Conservation (phyloP, 2,113 vertebrate genomes). For the Prionailurus viverrinus region DNA sequence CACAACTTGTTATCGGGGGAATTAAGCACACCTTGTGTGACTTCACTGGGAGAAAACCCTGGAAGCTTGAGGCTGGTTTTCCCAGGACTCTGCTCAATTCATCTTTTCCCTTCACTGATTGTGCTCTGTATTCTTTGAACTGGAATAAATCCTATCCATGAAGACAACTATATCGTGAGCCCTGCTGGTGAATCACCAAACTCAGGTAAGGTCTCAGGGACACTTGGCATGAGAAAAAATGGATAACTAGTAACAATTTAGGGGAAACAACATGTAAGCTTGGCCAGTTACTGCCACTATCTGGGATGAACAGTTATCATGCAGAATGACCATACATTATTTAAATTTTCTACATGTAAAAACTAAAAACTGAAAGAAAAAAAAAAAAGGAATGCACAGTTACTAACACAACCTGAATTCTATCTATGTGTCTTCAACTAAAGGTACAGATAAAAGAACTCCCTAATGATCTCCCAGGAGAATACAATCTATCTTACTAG, state of each 20-base stretch:
- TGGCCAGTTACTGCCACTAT: not conserved
- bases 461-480: not conserved
- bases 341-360: not conserved
- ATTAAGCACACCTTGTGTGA: not conserved
- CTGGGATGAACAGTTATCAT: not conserved
- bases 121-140: not conserved
- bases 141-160: not conserved
- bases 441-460: slow-evolving; percentile 14
- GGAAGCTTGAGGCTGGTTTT: not conserved
- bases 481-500: not conserved
- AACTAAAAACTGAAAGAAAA: not conserved
- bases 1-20: not conserved
- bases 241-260: not conserved
- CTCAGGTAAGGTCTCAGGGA: not conserved
- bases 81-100: not conserved
- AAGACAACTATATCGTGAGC: not conserved
- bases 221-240: not conserved
- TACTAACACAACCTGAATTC: not conserved
- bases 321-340: not conserved
- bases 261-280: not conserved
- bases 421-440: slow-evolving; percentile 11
- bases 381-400: not conserved
- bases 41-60: not conserved
- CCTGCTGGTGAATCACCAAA: not conserved
- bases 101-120: not conserved